Percentiles rank a stretch among this genome's conserved stretches.
Evolutionary conservation across 1,140 invertebrate species (phyloP).

Genomic region (Zaprionus gabonicus): DNA sequence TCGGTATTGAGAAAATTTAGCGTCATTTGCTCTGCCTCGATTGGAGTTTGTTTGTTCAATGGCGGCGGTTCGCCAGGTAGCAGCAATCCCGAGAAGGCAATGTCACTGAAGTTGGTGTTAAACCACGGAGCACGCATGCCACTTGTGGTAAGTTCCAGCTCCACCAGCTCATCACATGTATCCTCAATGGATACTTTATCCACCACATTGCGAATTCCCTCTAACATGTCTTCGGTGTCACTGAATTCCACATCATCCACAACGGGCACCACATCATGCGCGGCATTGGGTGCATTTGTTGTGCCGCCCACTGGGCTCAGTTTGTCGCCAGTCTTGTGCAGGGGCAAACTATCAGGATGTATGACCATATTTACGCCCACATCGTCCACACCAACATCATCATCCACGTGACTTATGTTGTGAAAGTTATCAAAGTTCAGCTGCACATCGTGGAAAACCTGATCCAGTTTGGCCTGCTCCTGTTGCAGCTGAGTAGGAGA

Average conservation of each 20-base stretch:
- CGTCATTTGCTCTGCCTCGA: conserved; percentile 42
- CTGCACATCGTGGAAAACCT: conserved; percentile 78
- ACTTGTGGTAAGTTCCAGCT: conserved; percentile 71
- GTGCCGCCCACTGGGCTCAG: conserved; percentile 32
- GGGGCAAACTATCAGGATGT: conserved; percentile 46
- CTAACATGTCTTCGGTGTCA: conserved; percentile 93
- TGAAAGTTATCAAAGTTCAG: conserved; percentile 78
- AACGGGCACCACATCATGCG: conserved; percentile 45
- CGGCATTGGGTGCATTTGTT: conserved; percentile 7
- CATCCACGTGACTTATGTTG: conserved; percentile 55
- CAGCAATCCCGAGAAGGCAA: conserved; percentile 59
- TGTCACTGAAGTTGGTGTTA: conserved; percentile 77
- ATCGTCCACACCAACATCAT: conserved; percentile 49
- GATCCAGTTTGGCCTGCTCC: conserved; percentile 83
- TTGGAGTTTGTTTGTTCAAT: background rate
- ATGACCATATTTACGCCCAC: conserved; percentile 71
- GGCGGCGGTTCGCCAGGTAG: conserved; percentile 61
- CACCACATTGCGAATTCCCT: conserved; percentile 90
- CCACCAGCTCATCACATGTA: conserved; percentile 76
- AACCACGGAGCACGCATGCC: conserved; percentile 74
- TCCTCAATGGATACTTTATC: conserved; percentile 84
- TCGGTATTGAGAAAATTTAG: conserved; percentile 46
- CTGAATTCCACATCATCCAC: conserved; percentile 88
- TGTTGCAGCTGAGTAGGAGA: conserved; percentile 46
- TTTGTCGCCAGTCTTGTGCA: conserved; percentile 50